Conservation (phyloP, 2,888 invertebrate species). For the Carterocephalus palaemon region DNA sequence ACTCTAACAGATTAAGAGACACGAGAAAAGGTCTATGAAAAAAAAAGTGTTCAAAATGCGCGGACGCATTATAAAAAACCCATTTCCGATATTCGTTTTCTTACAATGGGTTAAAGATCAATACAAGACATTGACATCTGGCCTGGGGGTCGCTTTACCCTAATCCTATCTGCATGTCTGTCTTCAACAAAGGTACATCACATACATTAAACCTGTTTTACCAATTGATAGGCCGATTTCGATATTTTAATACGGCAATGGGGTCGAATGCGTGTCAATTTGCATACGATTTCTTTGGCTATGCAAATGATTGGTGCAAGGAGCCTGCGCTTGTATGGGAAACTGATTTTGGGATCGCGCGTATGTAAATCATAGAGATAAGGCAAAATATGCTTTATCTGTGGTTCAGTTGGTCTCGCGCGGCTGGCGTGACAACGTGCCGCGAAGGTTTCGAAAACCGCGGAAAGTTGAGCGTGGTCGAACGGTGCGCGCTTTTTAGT, state of each 20-base stretch:
- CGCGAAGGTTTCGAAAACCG: constrained; percentile 35
- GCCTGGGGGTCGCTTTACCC: constrained; percentile 56
- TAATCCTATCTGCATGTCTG: constrained; percentile 59
- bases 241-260: constrained; percentile 68
- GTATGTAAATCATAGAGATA: constrained; percentile 72
- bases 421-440: constrained; percentile 61
- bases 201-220: constrained; percentile 73
- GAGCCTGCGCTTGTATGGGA: constrained; percentile 63
- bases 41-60: constrained; percentile 38
- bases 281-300: constrained; percentile 70
- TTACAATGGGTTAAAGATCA: constrained; percentile 60
- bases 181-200: constrained; percentile 56
- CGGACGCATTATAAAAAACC: constrained; percentile 58
- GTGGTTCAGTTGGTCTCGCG: constrained; percentile 70
- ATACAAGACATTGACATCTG: constrained; percentile 70
- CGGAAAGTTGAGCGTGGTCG: constrained; percentile 36
- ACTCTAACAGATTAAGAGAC: constrained; percentile 23
- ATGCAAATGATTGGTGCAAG: constrained; percentile 66
- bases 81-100: constrained; percentile 60
- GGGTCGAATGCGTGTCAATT: constrained; percentile 58
- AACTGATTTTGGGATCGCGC: constrained; percentile 43
- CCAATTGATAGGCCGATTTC: constrained; percentile 68
- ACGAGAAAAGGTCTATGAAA: constrained; percentile 17
- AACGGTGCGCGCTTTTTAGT: constrained; percentile 30
- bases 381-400: constrained; percentile 61